Conservation (phyloP, 2,888 invertebrate genomes). For the Caenorhabditis becei region DNA sequence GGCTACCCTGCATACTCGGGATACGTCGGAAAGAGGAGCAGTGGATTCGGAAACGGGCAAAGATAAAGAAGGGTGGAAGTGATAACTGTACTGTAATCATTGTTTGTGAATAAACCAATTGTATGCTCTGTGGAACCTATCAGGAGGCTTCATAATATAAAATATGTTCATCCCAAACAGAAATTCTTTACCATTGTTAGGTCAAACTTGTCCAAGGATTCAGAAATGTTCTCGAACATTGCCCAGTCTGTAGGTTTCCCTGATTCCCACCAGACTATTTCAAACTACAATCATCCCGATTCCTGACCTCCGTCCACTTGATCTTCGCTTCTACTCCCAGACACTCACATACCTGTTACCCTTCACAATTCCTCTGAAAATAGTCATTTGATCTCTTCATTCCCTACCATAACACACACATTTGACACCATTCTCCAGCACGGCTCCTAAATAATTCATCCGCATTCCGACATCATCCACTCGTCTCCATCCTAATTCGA, state of each 20-base stretch:
- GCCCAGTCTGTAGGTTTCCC: too few species aligned
- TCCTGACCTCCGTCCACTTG: too few species aligned
- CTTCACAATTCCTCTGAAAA: background rate
- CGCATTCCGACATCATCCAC: background rate
- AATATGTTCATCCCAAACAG: too few species aligned
- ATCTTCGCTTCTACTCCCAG: too few species aligned
- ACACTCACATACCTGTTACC: too few species aligned
- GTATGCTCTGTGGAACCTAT: background rate
- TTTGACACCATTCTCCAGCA: slow-evolving; percentile 2
- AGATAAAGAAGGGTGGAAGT: background rate
- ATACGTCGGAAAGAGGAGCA: slow-evolving; percentile 6
- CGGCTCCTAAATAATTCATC: slow-evolving; percentile 5
- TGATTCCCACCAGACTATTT: too few species aligned
- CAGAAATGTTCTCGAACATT: too few species aligned
- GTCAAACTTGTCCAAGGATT: too few species aligned
- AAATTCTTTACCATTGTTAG: too few species aligned
- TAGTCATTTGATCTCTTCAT: background rate
- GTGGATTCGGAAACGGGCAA: slow-evolving; percentile 1
- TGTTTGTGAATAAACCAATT: background rate
- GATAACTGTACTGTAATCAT: background rate
- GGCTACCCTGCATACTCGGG: background rate
- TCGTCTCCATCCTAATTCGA: background rate
- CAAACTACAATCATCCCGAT: too few species aligned
- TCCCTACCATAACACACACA: background rate
- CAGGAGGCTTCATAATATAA: too few species aligned